These are phyloP conservation scores for Dasysyrphus albostriatus DNA, from an alignment of 2,888 invertebrate genomes.

Conservation along the genomic window DNA sequence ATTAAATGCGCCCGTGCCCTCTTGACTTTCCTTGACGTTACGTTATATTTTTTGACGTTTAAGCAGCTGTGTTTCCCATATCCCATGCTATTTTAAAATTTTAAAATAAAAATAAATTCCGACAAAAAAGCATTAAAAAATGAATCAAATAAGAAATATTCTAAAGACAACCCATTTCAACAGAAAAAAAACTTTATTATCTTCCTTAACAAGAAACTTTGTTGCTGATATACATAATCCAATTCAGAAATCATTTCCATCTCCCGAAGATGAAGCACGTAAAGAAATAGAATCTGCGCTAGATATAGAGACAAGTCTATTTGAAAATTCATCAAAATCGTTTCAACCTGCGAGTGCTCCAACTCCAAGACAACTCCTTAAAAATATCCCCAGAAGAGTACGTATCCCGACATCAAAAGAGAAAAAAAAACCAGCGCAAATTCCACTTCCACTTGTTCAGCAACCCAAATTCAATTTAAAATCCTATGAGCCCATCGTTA, in stretches of 20 bases:
- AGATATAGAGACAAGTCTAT: slow-evolving; percentile 79
- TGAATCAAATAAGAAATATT: slow-evolving; percentile 55
- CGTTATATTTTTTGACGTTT: neutral
- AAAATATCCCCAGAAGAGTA: slow-evolving; percentile 40
- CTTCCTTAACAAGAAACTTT: slow-evolving; percentile 9
- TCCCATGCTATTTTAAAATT: slow-evolving; percentile 14
- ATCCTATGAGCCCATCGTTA: slow-evolving; percentile 54
- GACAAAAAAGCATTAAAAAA: slow-evolving; percentile 8
- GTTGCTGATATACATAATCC: slow-evolving; percentile 9
- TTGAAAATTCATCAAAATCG: slow-evolving; percentile 78
- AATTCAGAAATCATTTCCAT: slow-evolving; percentile 51
- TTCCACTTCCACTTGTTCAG: neutral
- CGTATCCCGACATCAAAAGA: slow-evolving; percentile 19
- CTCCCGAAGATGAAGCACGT: slow-evolving; percentile 65
- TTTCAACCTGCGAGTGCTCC: slow-evolving; percentile 77
- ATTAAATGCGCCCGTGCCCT: too few relatives aligned
- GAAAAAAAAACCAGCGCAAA: slow-evolving; percentile 5
- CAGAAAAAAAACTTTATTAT: neutral
- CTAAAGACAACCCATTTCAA: slow-evolving; percentile 23
- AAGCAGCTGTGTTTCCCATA: neutral
- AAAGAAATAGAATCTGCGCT: slow-evolving; percentile 79
- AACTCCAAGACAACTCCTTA: slow-evolving; percentile 31
- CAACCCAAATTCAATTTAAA: slow-evolving; percentile 38
- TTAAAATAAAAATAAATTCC: neutral
- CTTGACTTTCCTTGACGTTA: neutral